Conservation (phyloP, 2,113 vertebrate species). For the Motacilla tschutschensis region DNA sequence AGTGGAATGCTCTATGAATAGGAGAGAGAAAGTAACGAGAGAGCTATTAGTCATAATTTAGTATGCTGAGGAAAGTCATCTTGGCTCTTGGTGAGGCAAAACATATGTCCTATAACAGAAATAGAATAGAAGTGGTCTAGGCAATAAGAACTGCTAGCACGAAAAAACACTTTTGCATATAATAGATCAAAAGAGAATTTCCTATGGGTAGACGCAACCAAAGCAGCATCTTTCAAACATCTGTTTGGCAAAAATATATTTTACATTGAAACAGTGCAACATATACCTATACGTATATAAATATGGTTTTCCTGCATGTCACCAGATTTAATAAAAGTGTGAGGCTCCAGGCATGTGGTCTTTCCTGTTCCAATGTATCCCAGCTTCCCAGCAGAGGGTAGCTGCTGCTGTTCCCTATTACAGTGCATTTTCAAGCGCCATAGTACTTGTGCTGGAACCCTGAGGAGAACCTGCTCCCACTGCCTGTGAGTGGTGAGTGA, state of each 20-base stretch:
- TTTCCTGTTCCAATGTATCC: not conserved
- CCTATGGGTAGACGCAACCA: not conserved
- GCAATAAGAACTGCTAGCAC: not conserved
- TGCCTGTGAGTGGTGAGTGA: accelerated
- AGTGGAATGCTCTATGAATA: not conserved
- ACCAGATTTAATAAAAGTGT: not conserved
- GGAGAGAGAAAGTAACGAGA: not conserved
- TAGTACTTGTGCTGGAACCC: not conserved
- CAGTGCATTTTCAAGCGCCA: not conserved
- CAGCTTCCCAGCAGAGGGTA: not conserved
- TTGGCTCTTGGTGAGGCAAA: not conserved
- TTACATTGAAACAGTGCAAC: not conserved
- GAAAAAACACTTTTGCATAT: not conserved
- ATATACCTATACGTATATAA: not conserved
- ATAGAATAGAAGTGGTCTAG: not conserved
- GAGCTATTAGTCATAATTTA: not conserved
- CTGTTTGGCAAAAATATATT: not conserved
- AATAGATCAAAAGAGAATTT: not conserved
- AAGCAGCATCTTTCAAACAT: not conserved
- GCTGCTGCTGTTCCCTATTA: not conserved
- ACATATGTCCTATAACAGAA: not conserved
- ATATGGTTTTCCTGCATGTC: not conserved
- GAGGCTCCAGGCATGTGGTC: not conserved
- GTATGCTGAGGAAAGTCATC: not conserved
- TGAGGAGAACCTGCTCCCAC: not conserved